These are phyloP conservation scores for Eulemur coronatus DNA, from an alignment of 2,797 vertebrate species.

Conservation along the genomic window DNA sequence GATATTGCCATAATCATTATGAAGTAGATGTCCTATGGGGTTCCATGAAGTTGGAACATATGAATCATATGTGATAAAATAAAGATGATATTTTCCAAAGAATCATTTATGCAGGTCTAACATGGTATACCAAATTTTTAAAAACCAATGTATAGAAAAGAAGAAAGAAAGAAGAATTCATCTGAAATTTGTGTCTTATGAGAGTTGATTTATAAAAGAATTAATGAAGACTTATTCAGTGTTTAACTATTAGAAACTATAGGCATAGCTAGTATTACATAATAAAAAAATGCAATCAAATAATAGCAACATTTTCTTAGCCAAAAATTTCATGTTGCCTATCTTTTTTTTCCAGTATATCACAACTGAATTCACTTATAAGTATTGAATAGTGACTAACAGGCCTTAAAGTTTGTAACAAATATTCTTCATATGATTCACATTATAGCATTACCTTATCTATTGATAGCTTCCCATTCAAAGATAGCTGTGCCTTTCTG, in stretches of 20 bases:
- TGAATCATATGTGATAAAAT: slow-evolving; percentile 36
- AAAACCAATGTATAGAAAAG: neutral
- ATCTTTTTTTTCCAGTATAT: neutral
- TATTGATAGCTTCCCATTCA: neutral
- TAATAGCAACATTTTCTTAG: neutral
- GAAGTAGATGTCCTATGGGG: slow-evolving; percentile 2
- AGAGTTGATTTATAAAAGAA: neutral
- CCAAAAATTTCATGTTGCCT: neutral
- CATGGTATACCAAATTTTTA: neutral
- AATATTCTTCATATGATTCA: neutral
- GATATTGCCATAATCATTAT: slow-evolving; percentile 31
- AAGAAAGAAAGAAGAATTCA: neutral
- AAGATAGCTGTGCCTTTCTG: neutral
- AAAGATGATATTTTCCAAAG: neutral
- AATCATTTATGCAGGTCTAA: neutral
- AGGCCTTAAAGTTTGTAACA: neutral
- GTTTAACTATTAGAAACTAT: neutral
- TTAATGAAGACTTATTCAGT: neutral
- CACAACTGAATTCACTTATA: neutral
- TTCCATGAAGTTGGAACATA: neutral
- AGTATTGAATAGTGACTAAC: neutral
- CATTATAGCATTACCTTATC: neutral
- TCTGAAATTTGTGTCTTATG: slow-evolving; percentile 33
- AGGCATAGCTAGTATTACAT: neutral
- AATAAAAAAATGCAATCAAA: neutral